Percentiles rank a stretch among this genome's conserved stretches.
Conservation (phyloP, 2,113 vertebrate species). For the Microcebus murinus region DNA sequence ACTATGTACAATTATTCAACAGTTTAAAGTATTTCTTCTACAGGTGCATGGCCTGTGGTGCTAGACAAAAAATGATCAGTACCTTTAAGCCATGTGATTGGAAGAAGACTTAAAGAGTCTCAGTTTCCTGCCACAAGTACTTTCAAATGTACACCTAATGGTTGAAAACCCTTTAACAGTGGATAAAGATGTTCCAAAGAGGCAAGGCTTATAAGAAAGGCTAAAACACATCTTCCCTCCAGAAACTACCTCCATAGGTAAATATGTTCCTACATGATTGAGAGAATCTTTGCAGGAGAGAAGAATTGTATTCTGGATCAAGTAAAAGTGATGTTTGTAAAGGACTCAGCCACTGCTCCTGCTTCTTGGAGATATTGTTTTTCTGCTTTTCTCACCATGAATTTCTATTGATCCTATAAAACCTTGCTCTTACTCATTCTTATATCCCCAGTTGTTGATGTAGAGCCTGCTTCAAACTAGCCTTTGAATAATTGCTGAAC, state of each 20-base stretch:
- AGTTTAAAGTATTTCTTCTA: neutral
- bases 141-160: neutral
- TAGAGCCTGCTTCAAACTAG: neutral
- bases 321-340: neutral
- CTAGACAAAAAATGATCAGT: neutral
- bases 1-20: neutral
- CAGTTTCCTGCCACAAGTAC: neutral
- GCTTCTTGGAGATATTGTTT: neutral
- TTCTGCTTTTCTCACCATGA: neutral
- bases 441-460: neutral
- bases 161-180: neutral
- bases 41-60: fast-evolving
- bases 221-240: neutral
- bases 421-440: neutral
- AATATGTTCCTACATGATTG: neutral
- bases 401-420: neutral
- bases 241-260: neutral
- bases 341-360: neutral
- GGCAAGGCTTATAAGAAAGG: neutral
- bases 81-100: neutral
- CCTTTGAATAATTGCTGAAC: neutral
- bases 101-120: neutral
- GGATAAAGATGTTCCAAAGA: neutral
- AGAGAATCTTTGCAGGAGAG: neutral
- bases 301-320: neutral